Base-by-base conservation (phyloP, 1,140 invertebrate genomes). In the Caerostris extrusa region DNA sequence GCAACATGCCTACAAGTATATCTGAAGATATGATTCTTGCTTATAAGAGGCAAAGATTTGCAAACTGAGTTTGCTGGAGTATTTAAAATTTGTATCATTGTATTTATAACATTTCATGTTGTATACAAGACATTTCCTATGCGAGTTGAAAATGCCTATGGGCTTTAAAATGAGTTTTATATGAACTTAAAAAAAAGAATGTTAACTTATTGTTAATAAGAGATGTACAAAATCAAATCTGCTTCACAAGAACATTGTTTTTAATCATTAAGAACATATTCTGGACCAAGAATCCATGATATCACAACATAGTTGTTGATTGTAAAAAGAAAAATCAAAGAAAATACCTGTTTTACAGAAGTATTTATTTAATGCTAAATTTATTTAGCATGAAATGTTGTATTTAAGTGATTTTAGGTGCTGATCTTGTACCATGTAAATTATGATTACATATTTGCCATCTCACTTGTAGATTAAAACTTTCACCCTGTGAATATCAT, bases 111-210 rank as follows among this genome's bases (percentile, higher is more conserved):
- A 67, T 88, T 67, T 85, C 86, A 89, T 90, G 77, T 90, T 94
- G 93, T 90, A 94, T 90, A 94, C 88, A 90, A 85, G 86, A 89
- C 87, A 67, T 61, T 90, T 94, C 88, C 60, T 90, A 94, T 94
- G 83, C 90, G 56, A 85, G 87, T 94, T 90, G 60, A 90, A 88
- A 57, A 94, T 90, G 87, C 93, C 93, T 90, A 55, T 94, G 93
- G 88, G 93, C 92, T 93, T 89, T 93, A 93, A 93, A 93, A 55
- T 71, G 81, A 90, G 86, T 94, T 94, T 94, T 94, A 94, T 93
- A 93, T 90, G 69, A 58, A 85, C 77, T n/a, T 19, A 50, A 57
- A 19, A 60, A n/a, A 85, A 92, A 81, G 60, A 82, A 90, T 85
- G 34, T 34, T 34, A 34, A 34, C 77, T 58, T 90, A 90, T 90